Evolutionary conservation across 2,888 invertebrate species (phyloP).

Genomic region (Himalopsyche anomala): DNA sequence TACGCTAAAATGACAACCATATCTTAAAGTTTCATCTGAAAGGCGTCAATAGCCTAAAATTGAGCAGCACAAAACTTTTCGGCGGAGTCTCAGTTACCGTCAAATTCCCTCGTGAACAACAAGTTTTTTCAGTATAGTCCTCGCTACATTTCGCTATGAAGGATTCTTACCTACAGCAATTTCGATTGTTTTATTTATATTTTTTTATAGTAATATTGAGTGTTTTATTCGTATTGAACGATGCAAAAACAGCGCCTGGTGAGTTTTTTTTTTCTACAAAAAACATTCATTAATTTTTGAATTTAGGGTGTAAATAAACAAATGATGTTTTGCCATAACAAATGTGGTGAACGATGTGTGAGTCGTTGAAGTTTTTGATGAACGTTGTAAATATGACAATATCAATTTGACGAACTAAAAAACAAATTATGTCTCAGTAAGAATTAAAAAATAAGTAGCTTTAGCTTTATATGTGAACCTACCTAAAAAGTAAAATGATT

Average conservation of each 20-base stretch:
- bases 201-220: slow-evolving; percentile 29
- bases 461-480: too few species aligned
- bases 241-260: slow-evolving; percentile 63
- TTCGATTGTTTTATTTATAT: neutral
- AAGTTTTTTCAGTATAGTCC: slow-evolving; percentile 35
- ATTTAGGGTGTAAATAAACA: too few species aligned
- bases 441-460: too few species aligned
- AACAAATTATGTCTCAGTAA: too few species aligned
- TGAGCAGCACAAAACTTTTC: slow-evolving; percentile 41
- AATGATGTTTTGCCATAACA: too few species aligned
- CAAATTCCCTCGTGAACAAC: slow-evolving; percentile 45
- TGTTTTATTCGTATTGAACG: slow-evolving; percentile 11
- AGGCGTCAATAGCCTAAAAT: neutral
- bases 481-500: too few species aligned
- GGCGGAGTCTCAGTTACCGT: slow-evolving; percentile 44
- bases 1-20: slow-evolving; percentile 45
- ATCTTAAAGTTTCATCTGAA: slow-evolving; percentile 12
- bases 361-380: too few species aligned
- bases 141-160: slow-evolving; percentile 18
- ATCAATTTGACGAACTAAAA: too few species aligned
- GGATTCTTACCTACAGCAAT: neutral
- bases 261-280: slow-evolving; percentile 44
- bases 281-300: too few species aligned
- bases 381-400: too few species aligned
- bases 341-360: too few species aligned